Conservation (phyloP, 1,140 invertebrate genomes). For the Lordiphosa clarofinis region DNA sequence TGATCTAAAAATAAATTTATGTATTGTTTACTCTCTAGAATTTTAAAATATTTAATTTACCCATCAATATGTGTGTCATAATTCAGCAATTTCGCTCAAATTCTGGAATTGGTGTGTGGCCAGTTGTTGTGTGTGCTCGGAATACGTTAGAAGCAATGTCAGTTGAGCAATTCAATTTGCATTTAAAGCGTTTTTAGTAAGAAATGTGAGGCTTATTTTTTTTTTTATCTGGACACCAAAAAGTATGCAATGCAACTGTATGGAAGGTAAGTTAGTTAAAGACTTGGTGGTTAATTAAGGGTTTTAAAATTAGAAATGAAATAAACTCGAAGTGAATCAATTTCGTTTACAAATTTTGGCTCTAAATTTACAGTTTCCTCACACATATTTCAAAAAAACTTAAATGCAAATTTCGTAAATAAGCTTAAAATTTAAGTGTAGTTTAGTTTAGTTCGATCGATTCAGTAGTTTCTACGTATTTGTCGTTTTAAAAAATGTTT, state of each 20-base stretch:
- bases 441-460: too few species aligned
- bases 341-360: too few species aligned
- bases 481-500: too few species aligned
- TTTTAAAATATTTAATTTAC: constrained; percentile 33
- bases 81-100: constrained; percentile 41
- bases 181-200: constrained; percentile 26
- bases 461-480: too few species aligned
- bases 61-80: constrained; percentile 57
- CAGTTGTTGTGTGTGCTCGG: constrained; percentile 33
- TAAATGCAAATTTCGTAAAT: too few species aligned
- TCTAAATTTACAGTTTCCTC: too few species aligned
- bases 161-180: constrained; percentile 33
- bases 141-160: constrained; percentile 39
- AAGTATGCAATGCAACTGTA: constrained; percentile 27
- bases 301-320: too few species aligned
- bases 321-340: too few species aligned
- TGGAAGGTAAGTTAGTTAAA: too few species aligned
- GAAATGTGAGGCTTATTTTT: background rate
- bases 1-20: constrained; percentile 27
- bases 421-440: too few species aligned
- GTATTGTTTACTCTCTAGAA: constrained; percentile 50
- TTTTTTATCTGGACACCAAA: constrained; percentile 15
- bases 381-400: too few species aligned
- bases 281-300: too few species aligned
- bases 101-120: constrained; percentile 3